phyloP scores from a whole-genome alignment of 2,113 vertebrate genomes.

The Rallus limicola region DNA sequence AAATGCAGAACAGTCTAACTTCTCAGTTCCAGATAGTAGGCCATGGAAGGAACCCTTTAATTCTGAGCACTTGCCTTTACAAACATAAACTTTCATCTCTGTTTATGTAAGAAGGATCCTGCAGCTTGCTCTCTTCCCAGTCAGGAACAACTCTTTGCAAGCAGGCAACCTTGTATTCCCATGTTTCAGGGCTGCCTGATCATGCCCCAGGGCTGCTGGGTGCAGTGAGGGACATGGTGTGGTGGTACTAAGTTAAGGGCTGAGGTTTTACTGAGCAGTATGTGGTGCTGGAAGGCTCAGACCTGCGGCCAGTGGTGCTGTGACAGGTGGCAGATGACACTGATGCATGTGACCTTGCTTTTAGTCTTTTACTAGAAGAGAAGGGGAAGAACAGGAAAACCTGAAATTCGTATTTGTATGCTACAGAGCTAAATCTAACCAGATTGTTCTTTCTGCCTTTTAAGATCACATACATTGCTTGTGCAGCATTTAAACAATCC shows the following conservation, averaged over 20 bases:
- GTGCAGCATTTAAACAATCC: background rate
- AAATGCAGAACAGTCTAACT: background rate
- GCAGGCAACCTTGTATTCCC: background rate
- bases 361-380: background rate
- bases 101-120: background rate
- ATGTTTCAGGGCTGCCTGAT: background rate
- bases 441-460: background rate
- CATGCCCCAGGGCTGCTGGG: background rate
- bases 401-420: background rate
- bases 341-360: background rate
- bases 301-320: rapidly evolving
- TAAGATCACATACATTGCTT: background rate
- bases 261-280: rapidly evolving
- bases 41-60: background rate
- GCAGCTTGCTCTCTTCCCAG: background rate
- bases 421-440: background rate
- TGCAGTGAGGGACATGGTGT: background rate
- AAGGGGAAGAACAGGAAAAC: background rate
- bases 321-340: background rate
- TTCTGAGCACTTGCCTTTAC: background rate
- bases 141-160: background rate
- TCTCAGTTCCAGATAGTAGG: background rate
- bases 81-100: background rate
- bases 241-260: background rate
- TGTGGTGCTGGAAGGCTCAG: too few relatives aligned